Conservation (phyloP, 2,797 vertebrate species). For the Lacerta bilineata region DNA sequence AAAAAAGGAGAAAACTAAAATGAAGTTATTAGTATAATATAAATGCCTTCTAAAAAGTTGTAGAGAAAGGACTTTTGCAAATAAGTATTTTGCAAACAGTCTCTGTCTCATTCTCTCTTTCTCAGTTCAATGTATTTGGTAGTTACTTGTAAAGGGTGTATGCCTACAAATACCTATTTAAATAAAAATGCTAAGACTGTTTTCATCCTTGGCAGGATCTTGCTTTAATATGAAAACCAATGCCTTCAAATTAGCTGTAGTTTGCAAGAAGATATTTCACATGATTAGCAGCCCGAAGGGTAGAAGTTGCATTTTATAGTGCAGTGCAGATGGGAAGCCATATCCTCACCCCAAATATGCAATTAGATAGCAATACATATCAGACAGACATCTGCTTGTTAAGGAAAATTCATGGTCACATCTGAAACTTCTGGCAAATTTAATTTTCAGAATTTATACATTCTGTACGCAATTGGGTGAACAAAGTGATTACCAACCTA, state of each 20-base stretch:
- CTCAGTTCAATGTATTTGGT: background rate
- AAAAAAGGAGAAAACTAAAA: constrained; percentile 51
- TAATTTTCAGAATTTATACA: background rate
- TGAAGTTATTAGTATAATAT: constrained; percentile 43
- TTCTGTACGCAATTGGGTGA: too few species aligned
- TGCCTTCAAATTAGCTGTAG: background rate
- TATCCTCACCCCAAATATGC: background rate
- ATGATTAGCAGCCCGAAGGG: background rate
- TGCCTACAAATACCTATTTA: background rate
- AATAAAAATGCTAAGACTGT: background rate
- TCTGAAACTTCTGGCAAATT: background rate
- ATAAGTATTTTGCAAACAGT: too few species aligned
- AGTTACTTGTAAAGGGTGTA: background rate
- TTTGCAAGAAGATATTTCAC: background rate
- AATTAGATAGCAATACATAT: background rate
- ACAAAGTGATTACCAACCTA: background rate
- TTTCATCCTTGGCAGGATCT: background rate
- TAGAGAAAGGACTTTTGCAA: constrained; percentile 46
- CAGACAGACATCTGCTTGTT: background rate
- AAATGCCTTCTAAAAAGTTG: background rate
- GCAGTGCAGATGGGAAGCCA: background rate
- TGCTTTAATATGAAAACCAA: background rate
- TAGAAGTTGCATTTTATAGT: background rate
- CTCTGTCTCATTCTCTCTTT: constrained; percentile 20
- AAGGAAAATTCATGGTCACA: background rate